Conservation (phyloP, 2,797 vertebrate species). For the Argya squamiceps region DNA sequence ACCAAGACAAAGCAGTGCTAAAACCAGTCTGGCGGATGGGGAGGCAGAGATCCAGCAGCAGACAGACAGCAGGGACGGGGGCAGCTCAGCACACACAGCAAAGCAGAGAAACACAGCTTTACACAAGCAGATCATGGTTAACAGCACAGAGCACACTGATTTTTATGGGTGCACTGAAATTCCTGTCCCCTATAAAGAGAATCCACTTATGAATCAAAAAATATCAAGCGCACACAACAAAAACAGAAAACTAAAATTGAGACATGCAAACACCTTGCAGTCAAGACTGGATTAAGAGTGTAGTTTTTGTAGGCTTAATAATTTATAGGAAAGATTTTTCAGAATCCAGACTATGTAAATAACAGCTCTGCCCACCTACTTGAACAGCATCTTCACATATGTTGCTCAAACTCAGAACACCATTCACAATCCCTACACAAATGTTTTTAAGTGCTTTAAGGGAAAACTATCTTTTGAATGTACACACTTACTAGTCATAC, state of each 20-base stretch:
- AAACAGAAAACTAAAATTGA: not conserved
- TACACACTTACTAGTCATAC: not conserved
- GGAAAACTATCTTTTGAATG: not conserved
- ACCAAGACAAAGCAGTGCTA: not conserved
- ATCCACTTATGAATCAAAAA: not conserved
- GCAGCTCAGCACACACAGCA: not conserved
- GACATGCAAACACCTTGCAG: not conserved
- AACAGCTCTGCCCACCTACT: not conserved
- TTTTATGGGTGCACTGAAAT: not conserved
- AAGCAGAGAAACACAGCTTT: not conserved
- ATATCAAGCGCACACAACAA: not conserved
- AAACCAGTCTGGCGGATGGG: not conserved
- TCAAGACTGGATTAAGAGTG: not conserved
- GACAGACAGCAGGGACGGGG: not conserved
- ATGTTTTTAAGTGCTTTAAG: not conserved
- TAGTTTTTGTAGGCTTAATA: not conserved
- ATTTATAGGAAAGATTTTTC: not conserved
- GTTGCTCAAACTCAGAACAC: not conserved
- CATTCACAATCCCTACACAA: not conserved
- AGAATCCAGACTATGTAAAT: not conserved
- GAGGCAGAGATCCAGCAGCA: not conserved
- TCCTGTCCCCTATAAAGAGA: not conserved
- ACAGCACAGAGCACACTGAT: accelerated
- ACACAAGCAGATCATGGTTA: not conserved
- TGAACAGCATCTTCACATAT: not conserved